Percentiles rank a stretch among this genome's conserved stretches.
Evolutionary conservation across 1,140 invertebrate genomes (phyloP).

Genomic region (Eulimnadia texana): DNA sequence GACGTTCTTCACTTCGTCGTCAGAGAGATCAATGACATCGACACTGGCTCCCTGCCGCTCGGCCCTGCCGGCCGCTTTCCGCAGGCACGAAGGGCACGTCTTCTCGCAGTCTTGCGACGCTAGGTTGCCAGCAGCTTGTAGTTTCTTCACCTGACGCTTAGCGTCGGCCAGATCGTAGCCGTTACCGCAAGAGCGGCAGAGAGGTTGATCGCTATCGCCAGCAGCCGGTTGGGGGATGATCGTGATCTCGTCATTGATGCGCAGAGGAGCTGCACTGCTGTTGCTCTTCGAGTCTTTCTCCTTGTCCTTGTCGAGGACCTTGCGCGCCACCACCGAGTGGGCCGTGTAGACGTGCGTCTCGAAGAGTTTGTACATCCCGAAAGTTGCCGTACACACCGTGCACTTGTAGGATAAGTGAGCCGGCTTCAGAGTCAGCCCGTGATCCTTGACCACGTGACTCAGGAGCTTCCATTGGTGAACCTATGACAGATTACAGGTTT

Average conservation of each 20-base stretch:
- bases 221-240: too few relatives aligned
- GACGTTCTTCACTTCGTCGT: conserved; percentile 1
- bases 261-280: conserved; percentile 31
- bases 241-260: conserved; percentile 84
- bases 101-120: too few relatives aligned
- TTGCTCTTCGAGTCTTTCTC: conserved; percentile 10
- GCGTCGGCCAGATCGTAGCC: too few relatives aligned
- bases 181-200: too few relatives aligned
- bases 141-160: too few relatives aligned
- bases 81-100: background rate
- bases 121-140: too few relatives aligned
- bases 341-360: conserved; percentile 87
- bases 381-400: conserved; percentile 84
- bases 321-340: conserved; percentile 68
- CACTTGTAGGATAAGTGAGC: conserved; percentile 87
- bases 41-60: background rate
- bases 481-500: too few relatives aligned
- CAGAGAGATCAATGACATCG: conserved; percentile 7
- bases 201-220: too few relatives aligned
- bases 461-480: conserved; percentile 84
- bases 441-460: conserved; percentile 77
- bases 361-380: conserved; percentile 88
- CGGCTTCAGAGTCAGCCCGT: conserved; percentile 77
- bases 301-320: conserved; percentile 63
- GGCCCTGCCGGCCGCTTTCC: background rate